Conservation (phyloP, 2,113 vertebrate species). For the Carettochelys insculpta region DNA sequence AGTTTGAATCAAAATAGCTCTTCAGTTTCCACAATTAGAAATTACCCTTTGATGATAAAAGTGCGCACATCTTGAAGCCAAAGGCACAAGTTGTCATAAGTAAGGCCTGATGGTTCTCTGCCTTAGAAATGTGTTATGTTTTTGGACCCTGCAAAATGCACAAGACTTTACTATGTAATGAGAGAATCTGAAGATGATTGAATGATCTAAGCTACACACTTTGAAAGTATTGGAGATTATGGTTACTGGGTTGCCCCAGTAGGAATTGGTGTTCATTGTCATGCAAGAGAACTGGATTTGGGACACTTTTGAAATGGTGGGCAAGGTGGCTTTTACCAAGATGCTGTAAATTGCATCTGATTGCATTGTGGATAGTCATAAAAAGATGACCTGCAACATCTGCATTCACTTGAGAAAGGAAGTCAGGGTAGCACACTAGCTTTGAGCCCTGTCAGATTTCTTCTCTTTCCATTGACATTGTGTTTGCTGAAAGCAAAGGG, state of each 20-base stretch:
- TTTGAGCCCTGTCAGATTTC: background rate
- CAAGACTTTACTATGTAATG: background rate
- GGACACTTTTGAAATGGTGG: background rate
- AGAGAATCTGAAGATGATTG: background rate
- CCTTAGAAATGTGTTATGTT: background rate
- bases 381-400: background rate
- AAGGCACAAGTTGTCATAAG: background rate
- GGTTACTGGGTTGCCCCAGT: background rate
- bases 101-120: constrained; percentile 3
- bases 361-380: background rate
- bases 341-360: background rate
- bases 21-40: background rate
- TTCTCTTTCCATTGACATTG: background rate
- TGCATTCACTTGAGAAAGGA: constrained; percentile 29
- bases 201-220: background rate
- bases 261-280: background rate
- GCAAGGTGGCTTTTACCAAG: constrained; percentile 16
- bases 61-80: background rate
- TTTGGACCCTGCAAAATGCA: background rate
- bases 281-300: background rate
- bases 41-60: background rate
- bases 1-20: constrained; percentile 4
- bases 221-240: background rate
- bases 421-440: background rate
- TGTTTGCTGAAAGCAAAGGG: background rate